A percentile compares a stretch with the other conserved stretches of the same genome.
Conservation (phyloP, 1,140 invertebrate species). For the Calliopsis andreniformis region DNA sequence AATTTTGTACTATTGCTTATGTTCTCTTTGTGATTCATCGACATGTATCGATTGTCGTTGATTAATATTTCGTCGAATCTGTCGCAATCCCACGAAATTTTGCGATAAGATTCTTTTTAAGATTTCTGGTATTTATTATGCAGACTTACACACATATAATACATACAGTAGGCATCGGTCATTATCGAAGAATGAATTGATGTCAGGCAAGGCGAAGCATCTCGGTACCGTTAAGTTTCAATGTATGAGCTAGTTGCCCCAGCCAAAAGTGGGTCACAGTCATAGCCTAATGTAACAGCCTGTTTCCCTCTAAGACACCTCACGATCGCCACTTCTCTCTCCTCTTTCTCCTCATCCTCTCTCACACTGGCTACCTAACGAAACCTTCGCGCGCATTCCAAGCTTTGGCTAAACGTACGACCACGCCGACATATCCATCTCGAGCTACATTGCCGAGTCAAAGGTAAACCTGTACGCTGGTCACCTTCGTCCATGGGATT, state of each 20-base stretch:
- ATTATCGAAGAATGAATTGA: constrained; percentile 71
- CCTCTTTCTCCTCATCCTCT: constrained; percentile 35
- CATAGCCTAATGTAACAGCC: constrained; percentile 74
- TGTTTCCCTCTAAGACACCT: constrained; percentile 67
- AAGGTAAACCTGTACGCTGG: constrained; percentile 1
- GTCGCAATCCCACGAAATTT: too few species aligned
- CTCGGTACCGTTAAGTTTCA: constrained; percentile 77
- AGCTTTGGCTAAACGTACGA: constrained; percentile 19
- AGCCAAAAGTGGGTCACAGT: constrained; percentile 77
- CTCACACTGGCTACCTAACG: constrained; percentile 10
- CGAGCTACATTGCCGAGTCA: constrained; percentile 10
- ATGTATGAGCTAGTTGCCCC: constrained; percentile 77
- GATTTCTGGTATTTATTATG: too few species aligned
- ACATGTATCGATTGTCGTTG: too few species aligned
- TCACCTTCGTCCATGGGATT: constrained; percentile 7
- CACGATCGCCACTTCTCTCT: constrained; percentile 53
- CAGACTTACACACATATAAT: constrained; percentile 8
- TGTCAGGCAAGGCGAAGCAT: constrained; percentile 75
- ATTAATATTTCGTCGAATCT: too few species aligned
- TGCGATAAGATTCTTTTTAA: too few species aligned
- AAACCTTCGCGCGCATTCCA: constrained; percentile 57
- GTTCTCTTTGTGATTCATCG: too few species aligned
- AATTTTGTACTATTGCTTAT: background rate
- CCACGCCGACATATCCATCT: constrained; percentile 53
- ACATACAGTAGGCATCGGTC: constrained; percentile 13